A percentile compares a stretch with the other conserved stretches of the same genome.
Evolutionary conservation across 2,113 vertebrate species (phyloP).

Genomic region (Garra rufa): DNA sequence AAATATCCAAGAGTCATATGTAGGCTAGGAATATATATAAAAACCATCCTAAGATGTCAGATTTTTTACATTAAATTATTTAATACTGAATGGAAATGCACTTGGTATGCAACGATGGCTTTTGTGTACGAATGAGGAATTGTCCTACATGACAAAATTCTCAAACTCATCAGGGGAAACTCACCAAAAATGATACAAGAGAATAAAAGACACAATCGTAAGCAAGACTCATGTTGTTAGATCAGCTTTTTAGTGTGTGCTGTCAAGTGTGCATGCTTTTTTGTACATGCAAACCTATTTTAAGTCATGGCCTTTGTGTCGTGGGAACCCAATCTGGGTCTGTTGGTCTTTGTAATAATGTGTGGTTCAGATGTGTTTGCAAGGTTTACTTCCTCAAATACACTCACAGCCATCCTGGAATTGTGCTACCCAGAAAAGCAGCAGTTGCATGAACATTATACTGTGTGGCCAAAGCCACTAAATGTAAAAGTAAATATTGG

Average conservation of each 20-base stretch:
- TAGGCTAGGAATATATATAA: not conserved
- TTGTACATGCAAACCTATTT: not conserved
- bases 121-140: not conserved
- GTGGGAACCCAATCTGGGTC: not conserved
- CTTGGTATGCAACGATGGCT: too few species aligned
- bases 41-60: not conserved
- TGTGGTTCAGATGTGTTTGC: not conserved
- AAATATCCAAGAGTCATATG: not conserved
- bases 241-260: not conserved
- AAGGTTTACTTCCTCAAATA: not conserved
- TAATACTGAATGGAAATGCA: too few species aligned
- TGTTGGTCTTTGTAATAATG: not conserved
- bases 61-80: too few species aligned
- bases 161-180: not conserved
- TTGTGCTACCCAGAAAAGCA: not conserved
- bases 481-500: conserved; percentile 32
- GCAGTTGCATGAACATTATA: not conserved
- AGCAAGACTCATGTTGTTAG: not conserved
- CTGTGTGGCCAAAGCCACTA: not conserved
- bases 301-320: not conserved
- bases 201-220: not conserved
- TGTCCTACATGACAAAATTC: not conserved
- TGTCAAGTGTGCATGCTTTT: not conserved
- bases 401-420: not conserved
- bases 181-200: not conserved